These are phyloP conservation scores for Nomada fucata DNA, from an alignment of 2,888 invertebrate species.

Conservation along the genomic window DNA sequence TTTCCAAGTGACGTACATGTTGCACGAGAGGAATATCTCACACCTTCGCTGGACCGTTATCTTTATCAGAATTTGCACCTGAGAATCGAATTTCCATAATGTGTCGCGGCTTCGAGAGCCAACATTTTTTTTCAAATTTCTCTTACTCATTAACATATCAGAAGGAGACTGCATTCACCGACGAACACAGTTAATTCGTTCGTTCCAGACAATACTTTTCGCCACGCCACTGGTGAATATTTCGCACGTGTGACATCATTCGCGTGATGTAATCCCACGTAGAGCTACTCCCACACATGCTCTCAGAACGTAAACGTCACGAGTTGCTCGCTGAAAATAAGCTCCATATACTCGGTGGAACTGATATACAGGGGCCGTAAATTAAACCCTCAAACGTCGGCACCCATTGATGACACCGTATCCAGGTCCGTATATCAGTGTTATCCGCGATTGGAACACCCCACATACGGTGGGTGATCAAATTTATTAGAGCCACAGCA, in stretches of 20 bases:
- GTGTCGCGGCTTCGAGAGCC: neutral
- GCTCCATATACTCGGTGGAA: neutral
- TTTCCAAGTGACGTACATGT: too few species aligned
- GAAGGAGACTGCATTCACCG: slow-evolving; percentile 20
- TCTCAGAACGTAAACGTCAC: slow-evolving; percentile 37
- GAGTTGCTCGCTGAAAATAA: slow-evolving; percentile 46
- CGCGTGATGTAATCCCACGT: slow-evolving; percentile 77
- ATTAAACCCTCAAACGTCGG: neutral
- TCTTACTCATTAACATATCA: slow-evolving; percentile 17
- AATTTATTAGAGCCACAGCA: too few species aligned
- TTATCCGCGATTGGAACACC: too few species aligned
- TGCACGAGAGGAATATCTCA: too few species aligned
- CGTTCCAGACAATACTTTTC: slow-evolving; percentile 1
- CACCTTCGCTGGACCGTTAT: too few species aligned
- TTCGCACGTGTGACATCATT: slow-evolving; percentile 79
- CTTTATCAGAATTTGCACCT: too few species aligned
- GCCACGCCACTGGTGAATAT: slow-evolving; percentile 67
- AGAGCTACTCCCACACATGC: slow-evolving; percentile 57
- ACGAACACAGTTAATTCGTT: slow-evolving; percentile 11
- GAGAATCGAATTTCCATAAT: too few species aligned
- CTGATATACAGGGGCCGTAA: neutral
- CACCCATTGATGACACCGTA: too few species aligned
- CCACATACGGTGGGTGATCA: too few species aligned
- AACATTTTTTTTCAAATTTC: neutral
- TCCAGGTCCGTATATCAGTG: too few species aligned